Base-by-base conservation (phyloP, 92 coral and sea anemone genomes). In the Parazoanthus darwini region DNA sequence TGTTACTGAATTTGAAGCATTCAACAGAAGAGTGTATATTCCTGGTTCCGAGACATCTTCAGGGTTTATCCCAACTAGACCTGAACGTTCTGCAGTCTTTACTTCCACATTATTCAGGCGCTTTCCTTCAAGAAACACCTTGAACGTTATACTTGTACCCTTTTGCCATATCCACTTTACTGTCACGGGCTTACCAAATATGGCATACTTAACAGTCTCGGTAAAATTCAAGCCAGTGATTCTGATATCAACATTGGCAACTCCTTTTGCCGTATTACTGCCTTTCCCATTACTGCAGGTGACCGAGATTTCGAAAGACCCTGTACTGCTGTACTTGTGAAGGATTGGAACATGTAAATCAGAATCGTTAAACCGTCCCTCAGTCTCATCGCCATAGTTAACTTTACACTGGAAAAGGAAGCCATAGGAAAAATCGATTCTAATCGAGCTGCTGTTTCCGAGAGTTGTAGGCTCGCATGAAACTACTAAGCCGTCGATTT, bases 1-100 rank as follows among this genome's bases (percentile, higher is more conserved):
- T 3, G 96, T 88, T 14, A 96, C 95, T 2, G 92, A 86, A 86
- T 96, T 96, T 20, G 92, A 82, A 10, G 95, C 94, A 39, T 85
- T 86, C 10, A 96, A 85, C 26, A 77, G 65, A n/a, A 96, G n/a
- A 9, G 77, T 82, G 79, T 94, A 93, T 33, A 81, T 50, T 25
- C 96, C 99, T 43, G 99, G 98, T 25, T 35, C 44, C 3, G 85
- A 16, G 79, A 96, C 82, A 44, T 79, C 78, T 22, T 58, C 54
- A 0, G 89, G 88, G 14, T 36, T 79, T 15, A 96, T 87, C 68
- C 7, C 74, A 70, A 91, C 81, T 37, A 29, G 48, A 1, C 88
- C 89, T 6, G 51, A 2, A 15, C 11, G 78, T 25, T 86, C 48
- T 44, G 80, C 82, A 67, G 77, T 33, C 15, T 73, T 81, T 35